Evolutionary conservation across 2,888 invertebrate genomes (phyloP).

Genomic region (Alsophila aescularia): DNA sequence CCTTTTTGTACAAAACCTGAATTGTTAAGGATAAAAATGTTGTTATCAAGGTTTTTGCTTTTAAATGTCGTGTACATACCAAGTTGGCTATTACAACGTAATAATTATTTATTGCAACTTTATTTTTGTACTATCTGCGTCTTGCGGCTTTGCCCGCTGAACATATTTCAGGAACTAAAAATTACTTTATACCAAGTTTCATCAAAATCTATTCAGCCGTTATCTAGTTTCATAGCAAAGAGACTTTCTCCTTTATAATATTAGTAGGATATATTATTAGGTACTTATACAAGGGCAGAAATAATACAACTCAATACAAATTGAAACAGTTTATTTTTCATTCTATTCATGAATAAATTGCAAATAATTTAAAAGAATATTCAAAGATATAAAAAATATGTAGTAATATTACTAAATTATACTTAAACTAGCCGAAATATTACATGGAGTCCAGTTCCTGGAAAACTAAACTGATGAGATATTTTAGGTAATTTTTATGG

Average conservation of each 20-base stretch:
- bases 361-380: constrained; percentile 62
- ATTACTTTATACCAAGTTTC: background rate
- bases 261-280: too few species aligned
- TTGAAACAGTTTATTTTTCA: constrained; percentile 73
- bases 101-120: too few species aligned
- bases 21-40: constrained; percentile 23
- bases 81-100: constrained; percentile 9
- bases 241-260: too few species aligned
- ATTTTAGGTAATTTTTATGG: constrained; percentile 1
- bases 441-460: constrained; percentile 19
- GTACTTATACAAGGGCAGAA: constrained; percentile 28
- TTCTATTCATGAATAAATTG: constrained; percentile 71
- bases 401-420: constrained; percentile 71
- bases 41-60: constrained; percentile 42
- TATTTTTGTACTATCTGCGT: too few species aligned
- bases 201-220: too few species aligned
- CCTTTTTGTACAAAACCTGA: constrained; percentile 21
- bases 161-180: too few species aligned
- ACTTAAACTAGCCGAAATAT: constrained; percentile 60
- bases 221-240: too few species aligned
- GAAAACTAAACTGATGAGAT: constrained; percentile 1
- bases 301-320: constrained; percentile 58
- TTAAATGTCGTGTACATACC: constrained; percentile 2
- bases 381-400: constrained; percentile 67
- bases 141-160: too few species aligned